Conservation (phyloP, 2,113 vertebrate genomes). For the Melanotaenia duboulayi region DNA sequence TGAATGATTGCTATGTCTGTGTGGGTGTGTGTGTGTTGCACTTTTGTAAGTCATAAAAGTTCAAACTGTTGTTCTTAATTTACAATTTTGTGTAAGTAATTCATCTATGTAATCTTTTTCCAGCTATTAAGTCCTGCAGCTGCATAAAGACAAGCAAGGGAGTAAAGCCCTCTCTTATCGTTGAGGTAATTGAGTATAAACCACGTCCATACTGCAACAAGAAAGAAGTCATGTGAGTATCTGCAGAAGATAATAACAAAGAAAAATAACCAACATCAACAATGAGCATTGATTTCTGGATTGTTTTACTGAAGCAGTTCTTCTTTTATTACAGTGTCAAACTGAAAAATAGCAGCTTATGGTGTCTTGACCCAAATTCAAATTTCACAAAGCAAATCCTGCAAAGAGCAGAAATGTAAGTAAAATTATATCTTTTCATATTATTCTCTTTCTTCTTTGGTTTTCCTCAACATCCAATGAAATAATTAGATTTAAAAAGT, state of each 20-base stretch:
- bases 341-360: fast-evolving
- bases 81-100: no score
- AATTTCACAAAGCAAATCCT: fast-evolving
- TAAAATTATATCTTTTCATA: neutral
- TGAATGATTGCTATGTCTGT: no score
- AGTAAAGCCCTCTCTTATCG: no score
- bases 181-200: fast-evolving
- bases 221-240: constrained; percentile 57
- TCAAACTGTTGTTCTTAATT: no score
- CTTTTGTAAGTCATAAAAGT: no score
- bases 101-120: no score
- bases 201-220: constrained; percentile 32
- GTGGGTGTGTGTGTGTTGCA: no score
- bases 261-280: neutral
- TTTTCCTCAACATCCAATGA: no score
- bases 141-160: no score
- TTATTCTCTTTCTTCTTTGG: no score
- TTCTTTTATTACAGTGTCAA: constrained; percentile 26
- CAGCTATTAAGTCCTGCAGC: no score
- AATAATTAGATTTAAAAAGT: no score
- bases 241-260: neutral
- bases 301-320: neutral
- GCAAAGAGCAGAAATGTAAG: neutral
- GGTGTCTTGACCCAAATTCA: neutral
- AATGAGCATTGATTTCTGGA: neutral